These are phyloP conservation scores for Campopleginae sp. DNA, from an alignment of 2,888 invertebrate genomes.

Conservation along the genomic window DNA sequence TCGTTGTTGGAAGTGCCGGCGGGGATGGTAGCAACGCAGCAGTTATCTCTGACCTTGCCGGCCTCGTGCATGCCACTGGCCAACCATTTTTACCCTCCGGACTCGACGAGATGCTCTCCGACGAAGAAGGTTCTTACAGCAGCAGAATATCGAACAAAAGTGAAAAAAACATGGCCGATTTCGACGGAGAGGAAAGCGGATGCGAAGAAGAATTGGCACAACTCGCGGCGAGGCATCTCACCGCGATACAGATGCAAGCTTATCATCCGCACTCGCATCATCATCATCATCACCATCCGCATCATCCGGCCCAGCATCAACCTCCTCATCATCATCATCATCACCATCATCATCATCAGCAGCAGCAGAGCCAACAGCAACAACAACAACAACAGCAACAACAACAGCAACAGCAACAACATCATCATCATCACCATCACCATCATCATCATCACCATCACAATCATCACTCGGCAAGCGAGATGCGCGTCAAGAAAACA, in stretches of 20 bases:
- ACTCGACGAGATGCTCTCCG: conserved; percentile 82
- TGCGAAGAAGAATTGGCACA: conserved; percentile 94
- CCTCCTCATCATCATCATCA: conserved; percentile 63
- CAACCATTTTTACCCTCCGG: conserved; percentile 80
- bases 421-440: conserved; percentile 69
- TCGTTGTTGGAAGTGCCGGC: conserved; percentile 77
- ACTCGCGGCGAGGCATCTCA: conserved; percentile 87
- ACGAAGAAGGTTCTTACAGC: conserved; percentile 92
- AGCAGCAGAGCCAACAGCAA: conserved; percentile 63
- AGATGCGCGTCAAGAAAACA: conserved; percentile 78
- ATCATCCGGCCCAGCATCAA: conserved; percentile 54
- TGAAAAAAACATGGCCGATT: conserved; percentile 97
- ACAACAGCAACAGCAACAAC: conserved; percentile 58
- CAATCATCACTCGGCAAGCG: conserved; percentile 69
- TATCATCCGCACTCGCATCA: conserved; percentile 81
- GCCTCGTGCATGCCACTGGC: conserved; percentile 82
- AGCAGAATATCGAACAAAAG: conserved; percentile 96
- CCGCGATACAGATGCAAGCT: conserved; percentile 83
- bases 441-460: conserved; percentile 56
- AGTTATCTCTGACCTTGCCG: conserved; percentile 84
- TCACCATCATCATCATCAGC: conserved; percentile 49
- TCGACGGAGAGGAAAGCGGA: conserved; percentile 95
- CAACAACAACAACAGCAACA: conserved; percentile 76
- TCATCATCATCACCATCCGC: conserved; percentile 67
- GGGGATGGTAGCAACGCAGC: conserved; percentile 81